Percentiles rank a stretch among this genome's conserved stretches.
These are phyloP conservation scores for Clinocottus analis DNA, from an alignment of 2,113 vertebrate species.

Conservation along the genomic window DNA sequence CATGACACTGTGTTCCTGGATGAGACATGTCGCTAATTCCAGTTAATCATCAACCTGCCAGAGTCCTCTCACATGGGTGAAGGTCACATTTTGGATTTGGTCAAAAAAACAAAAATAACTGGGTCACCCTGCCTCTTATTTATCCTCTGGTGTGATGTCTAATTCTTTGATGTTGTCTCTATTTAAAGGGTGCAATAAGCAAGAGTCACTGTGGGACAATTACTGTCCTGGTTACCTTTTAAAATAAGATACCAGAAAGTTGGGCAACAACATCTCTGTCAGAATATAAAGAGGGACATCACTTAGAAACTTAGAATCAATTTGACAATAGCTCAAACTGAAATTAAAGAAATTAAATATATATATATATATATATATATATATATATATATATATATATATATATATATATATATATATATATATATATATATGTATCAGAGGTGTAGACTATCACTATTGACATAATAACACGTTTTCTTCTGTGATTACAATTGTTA, in stretches of 20 bases:
- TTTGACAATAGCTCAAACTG: neutral
- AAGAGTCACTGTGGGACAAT: neutral
- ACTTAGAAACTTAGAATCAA: neutral
- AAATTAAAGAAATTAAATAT: neutral
- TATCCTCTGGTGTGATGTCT: neutral
- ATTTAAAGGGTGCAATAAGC: neutral
- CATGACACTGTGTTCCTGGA: conserved; percentile 64
- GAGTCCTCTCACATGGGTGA: conserved; percentile 69
- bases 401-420: no score
- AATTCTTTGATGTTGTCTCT: neutral
- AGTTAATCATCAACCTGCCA: conserved; percentile 79
- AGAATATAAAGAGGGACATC: neutral
- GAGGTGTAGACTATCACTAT: neutral
- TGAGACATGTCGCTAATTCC: conserved; percentile 69
- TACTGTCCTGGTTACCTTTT: neutral
- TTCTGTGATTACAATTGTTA: neutral
- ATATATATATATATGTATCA: no score
- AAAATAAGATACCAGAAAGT: neutral
- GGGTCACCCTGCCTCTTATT: neutral
- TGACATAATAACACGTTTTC: neutral
- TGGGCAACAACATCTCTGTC: conserved; percentile 7
- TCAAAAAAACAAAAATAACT: conserved; percentile 60
- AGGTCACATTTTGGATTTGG: conserved; percentile 80
- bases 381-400: no score
- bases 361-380: no score